Base-by-base conservation (phyloP, 2,888 invertebrate species). In the Nemoura dubitans region DNA sequence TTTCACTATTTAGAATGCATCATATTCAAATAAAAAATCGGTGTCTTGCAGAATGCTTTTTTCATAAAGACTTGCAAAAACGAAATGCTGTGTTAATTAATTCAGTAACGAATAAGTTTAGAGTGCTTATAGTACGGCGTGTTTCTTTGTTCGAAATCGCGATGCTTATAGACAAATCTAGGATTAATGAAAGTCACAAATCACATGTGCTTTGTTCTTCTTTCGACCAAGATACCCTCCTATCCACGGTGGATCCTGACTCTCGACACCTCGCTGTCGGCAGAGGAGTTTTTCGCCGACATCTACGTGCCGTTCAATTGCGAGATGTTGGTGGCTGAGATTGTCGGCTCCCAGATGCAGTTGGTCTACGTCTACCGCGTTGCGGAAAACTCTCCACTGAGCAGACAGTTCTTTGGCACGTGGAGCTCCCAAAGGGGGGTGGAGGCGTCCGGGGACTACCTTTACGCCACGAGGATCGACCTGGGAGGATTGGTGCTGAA, bases 301-400 rank as follows among this genome's bases (percentile, higher is more conserved):
- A 28, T 87, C 14, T 59, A 85, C 85, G 76, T 87, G 29, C 87
- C 87, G n/a, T 87, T 87, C 36, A 59, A 87, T 81, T 87, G 87
- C 76, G 59, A 85, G 76, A 85, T 85, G 28, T 3, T 85, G 7
- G 25, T 85, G 36, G 84, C 84, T 25, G 26, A 76, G 76, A 21
- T 26, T 5, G 5, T 36, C 3, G 59, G 42, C 16, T 43, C 21
- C 26, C 0, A 16, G 36, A 42, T 84, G 29, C 30, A 36, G 14
- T 25, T 85, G 1, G 10, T 43, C 0, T 36, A 85, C 21, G 85
- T 85, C 28, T 85, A 85, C 25, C 85, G 85, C 7, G 76, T 85
- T 2, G 6, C 25, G 0, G 28, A 59, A 10, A 16, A 26, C n/a
- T 59, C 21, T 14, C n/a, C 25, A 10, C 25, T 85, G 59, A 36